Conservation (phyloP, 2,888 invertebrate genomes). For the Diarsia brunnea region DNA sequence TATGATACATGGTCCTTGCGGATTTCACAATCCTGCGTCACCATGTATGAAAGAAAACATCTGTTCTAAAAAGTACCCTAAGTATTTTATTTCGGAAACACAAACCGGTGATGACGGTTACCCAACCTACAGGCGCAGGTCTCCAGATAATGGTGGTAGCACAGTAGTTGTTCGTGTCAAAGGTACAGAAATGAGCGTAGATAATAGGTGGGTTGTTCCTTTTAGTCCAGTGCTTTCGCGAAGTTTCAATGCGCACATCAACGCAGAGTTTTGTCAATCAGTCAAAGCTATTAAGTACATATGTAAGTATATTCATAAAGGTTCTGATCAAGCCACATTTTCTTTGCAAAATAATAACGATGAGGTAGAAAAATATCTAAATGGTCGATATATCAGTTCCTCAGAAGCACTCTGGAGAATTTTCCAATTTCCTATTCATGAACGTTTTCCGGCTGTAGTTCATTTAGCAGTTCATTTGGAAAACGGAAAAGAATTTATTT, state of each 20-base stretch:
- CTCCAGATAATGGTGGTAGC: too few species aligned
- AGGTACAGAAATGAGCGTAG: too few species aligned
- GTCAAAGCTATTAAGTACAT: constrained; percentile 52
- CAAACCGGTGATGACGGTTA: constrained; percentile 74
- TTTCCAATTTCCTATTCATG: too few species aligned
- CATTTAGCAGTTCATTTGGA: too few species aligned
- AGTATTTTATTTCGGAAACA: constrained; percentile 65
- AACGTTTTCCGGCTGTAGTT: too few species aligned
- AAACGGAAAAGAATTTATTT: too few species aligned
- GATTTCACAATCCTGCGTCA: constrained; percentile 37
- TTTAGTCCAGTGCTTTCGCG: constrained; percentile 58
- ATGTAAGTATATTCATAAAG: neutral
- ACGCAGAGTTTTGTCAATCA: constrained; percentile 55
- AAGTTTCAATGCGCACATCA: constrained; percentile 57
- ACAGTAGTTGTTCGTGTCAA: too few species aligned
- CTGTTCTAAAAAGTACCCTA: constrained; percentile 76
- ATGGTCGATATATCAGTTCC: too few species aligned
- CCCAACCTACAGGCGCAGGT: constrained; percentile 60
- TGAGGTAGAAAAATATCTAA: too few species aligned
- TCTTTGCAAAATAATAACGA: too few species aligned
- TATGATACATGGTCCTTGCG: constrained; percentile 27
- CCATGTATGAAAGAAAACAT: constrained; percentile 65
- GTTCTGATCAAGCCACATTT: neutral
- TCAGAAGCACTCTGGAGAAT: too few species aligned
- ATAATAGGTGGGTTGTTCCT: constrained; percentile 70